Evolutionary conservation across 2,888 invertebrate genomes (phyloP), one percentile per base, ranked within the genome.

Genomic region (Rhagonycha fulva): DNA sequence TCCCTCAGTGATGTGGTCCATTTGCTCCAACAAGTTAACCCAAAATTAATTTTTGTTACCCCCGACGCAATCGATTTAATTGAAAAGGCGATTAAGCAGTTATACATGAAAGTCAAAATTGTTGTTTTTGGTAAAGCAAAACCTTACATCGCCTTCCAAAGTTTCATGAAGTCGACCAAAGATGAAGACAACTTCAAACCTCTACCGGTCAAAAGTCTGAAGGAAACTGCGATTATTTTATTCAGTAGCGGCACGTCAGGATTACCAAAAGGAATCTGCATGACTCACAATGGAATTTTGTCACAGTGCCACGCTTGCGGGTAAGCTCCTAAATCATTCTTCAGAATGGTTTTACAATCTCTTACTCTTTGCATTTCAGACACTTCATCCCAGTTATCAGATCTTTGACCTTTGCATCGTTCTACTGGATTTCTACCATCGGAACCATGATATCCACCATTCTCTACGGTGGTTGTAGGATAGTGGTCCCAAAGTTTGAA

Each of bases 71-170:
- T 82, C 3, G 62, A 70, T 4, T 74, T 76, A 23, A 80, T 84
- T 14, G 77, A 82, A 61, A 47, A 81, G 7, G 69, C 74, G 24
- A 62, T 82, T 2, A 78, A 83, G 74, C 80, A 80, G 63, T 78
- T 81, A 14, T 78, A 80, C 32, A n/a, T 80, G 10, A 66, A 83
- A 5, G 68, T 81, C 26, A 83, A 83, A 79, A 79, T 87, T 26
- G 83, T 86, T 1, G 79, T 85, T 61, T 84, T 84, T 76, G 85
- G 83, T 0, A 72, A 82, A 68, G 77, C 83, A 1, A 62, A 73
- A 19, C 74, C 81, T 32, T 78, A 81, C n/a, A 74, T 76, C 9
- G 14, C 71, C n/a, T 72, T 79, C 60, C 80, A 80, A 66, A 76
- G 80, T 0, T 82, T 83, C 26, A 83, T 84, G 70, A 70, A 84